Evolutionary conservation across 2,113 vertebrate species (phyloP), one percentile per base, ranked within the genome.

Genomic region (Butastur rufipennis): DNA sequence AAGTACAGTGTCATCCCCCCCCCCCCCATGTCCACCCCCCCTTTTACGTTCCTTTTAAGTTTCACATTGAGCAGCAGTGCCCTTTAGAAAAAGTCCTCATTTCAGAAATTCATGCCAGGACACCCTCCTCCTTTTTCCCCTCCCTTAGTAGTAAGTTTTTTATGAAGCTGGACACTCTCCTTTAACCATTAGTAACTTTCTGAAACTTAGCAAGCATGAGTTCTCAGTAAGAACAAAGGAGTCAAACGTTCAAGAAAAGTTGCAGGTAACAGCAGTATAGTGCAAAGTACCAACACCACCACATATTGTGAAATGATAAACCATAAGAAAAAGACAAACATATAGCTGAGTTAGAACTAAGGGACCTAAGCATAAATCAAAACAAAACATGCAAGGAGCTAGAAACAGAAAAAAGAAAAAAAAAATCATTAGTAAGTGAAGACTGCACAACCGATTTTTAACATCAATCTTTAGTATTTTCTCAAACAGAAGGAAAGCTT

Each of bases 101-200:
- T 92, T 88, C 72, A 83, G 55, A 52, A 27, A 62, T 53, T 63
- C 71, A 63, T 62, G 58, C 42, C n/a, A 90, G n/a, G 48, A 88
- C 13, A 22, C 12, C 23, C 53, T 74, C 65, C 56, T 83, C 84
- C 78, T 75, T 45, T 59, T 52, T 47, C 61, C 80, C 61, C 55
- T 91, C 38, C 56, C 20, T 74, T 29, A 58, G 29, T 17, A 90
- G 9, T 6, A 52, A 58, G 68, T 47, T 59, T 92, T 93, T 70
- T 43, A 83, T 74, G 59, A 95, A 85, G 21, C 36, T 63, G 65
- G 65, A 78, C 65, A 47, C 31, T 32, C 0, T 2, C n/a, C 55
- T 96, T 91, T 92, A 78, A 96, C 72, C 61, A 93, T 43, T 68
- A 79, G 13, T 78, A 86, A 79, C 65, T 74, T 90, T 29, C 75